Conservation (phyloP, 2,888 invertebrate species). For the Lepidonotus clava region DNA sequence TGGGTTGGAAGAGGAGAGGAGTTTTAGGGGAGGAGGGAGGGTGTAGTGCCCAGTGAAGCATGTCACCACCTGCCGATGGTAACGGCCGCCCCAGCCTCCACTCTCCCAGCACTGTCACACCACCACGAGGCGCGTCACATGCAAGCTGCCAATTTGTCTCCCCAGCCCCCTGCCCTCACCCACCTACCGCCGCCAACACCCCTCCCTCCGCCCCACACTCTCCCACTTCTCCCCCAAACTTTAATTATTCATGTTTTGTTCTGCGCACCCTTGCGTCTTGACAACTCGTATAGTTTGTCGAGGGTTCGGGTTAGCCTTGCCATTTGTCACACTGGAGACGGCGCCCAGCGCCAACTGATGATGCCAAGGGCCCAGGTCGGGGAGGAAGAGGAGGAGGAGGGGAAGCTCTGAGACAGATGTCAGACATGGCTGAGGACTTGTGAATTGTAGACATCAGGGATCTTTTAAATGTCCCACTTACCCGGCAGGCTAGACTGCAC, state of each 20-base stretch:
- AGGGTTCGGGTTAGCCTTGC: conserved; percentile 20
- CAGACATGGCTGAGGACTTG: too few species aligned
- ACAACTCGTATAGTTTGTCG: conserved; percentile 34
- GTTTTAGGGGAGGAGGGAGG: neutral
- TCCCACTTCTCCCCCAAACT: neutral
- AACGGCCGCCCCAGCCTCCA: neutral
- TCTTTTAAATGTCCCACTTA: too few species aligned
- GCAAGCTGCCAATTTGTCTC: conserved; percentile 18
- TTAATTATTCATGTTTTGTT: conserved; percentile 49
- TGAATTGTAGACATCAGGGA: too few species aligned
- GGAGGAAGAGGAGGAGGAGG: neutral
- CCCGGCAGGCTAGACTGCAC: too few species aligned
- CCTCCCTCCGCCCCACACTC: neutral
- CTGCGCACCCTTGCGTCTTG: conserved; percentile 15
- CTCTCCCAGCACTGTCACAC: neutral
- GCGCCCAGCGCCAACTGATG: too few species aligned
- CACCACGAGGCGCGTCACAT: conserved; percentile 2
- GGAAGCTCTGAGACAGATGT: too few species aligned
- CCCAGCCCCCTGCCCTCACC: neutral
- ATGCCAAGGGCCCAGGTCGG: too few species aligned
- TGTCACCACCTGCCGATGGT: conserved; percentile 35
- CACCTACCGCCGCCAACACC: conserved; percentile 16
- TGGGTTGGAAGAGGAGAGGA: neutral
- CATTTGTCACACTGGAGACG: neutral
- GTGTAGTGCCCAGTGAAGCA: neutral